Conservation (phyloP, 1,140 invertebrate species). For the Nasonia giraulti region DNA sequence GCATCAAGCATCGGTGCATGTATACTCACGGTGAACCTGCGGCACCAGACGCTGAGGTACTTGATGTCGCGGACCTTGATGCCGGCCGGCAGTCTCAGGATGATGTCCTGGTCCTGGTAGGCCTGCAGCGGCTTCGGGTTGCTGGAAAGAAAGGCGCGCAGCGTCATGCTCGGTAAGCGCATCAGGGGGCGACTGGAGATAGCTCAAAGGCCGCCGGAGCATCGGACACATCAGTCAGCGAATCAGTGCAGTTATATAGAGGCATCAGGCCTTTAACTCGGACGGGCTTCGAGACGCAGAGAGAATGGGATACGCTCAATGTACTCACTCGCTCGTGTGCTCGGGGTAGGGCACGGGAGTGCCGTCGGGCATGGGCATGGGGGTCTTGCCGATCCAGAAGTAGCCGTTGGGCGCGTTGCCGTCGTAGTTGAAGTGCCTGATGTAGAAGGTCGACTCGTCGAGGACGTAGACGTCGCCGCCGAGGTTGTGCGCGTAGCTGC, state of each 20-base stretch:
- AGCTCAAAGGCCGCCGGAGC: not conserved
- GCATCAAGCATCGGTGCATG: no score
- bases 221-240: not conserved
- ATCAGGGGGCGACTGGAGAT: no score
- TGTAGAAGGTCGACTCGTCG: conserved; percentile 90
- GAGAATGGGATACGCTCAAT: not conserved
- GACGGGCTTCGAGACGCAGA: no score
- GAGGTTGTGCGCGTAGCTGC: conserved; percentile 83
- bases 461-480: conserved; percentile 87
- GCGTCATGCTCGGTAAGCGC: no score
- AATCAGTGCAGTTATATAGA: no score
- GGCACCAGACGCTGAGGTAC: conserved; percentile 93
- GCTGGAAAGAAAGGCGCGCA: conserved; percentile 74
- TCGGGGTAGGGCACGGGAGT: conserved; percentile 90
- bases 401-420: conserved; percentile 88
- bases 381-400: conserved; percentile 89
- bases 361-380: conserved; percentile 85
- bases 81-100: conserved; percentile 87
- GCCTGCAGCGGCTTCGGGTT: conserved; percentile 84
- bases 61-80: conserved; percentile 89
- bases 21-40: conserved; percentile 88
- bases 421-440: conserved; percentile 90
- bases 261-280: no score
- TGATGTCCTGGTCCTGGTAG: conserved; percentile 86
- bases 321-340: conserved; percentile 80